These are phyloP conservation scores for Drosophila tani DNA, from an alignment of 1,140 invertebrate species.

Conservation along the genomic window DNA sequence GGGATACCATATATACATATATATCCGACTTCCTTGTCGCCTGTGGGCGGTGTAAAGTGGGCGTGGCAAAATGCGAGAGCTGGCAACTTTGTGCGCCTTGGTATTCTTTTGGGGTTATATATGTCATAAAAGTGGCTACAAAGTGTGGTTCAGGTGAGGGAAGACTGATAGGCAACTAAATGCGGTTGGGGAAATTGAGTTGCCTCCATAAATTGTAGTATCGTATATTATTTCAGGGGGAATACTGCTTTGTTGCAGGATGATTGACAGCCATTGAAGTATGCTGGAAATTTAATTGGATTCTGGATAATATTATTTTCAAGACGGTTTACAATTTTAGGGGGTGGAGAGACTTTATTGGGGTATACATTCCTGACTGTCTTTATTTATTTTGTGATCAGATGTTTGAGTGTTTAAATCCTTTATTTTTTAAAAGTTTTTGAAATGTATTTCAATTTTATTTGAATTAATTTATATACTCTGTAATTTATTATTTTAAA, in stretches of 20 bases:
- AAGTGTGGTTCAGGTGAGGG: slow-evolving; percentile 61
- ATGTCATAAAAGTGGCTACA: slow-evolving; percentile 81
- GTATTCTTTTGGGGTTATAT: slow-evolving; percentile 49
- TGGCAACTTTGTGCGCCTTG: slow-evolving; percentile 57
- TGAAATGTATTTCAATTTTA: not conserved
- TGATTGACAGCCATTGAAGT: slow-evolving; percentile 10
- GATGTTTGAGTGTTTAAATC: not conserved
- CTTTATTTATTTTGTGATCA: not conserved
- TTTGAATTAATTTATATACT: not conserved
- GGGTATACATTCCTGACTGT: not conserved
- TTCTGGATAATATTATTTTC: not conserved
- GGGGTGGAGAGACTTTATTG: not conserved
- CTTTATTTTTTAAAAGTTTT: not conserved
- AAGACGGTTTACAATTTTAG: not conserved
- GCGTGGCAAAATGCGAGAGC: slow-evolving; percentile 49
- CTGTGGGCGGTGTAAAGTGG: slow-evolving; percentile 43
- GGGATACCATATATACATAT: not conserved
- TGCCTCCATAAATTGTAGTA: slow-evolving; percentile 13
- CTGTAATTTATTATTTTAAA: not conserved
- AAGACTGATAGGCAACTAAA: slow-evolving; percentile 27
- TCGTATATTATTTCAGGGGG: slow-evolving; percentile 11
- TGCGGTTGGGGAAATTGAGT: not conserved
- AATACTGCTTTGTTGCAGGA: slow-evolving; percentile 9
- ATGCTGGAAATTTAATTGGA: not conserved
- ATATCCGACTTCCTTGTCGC: slow-evolving; percentile 5